Base-by-base conservation (phyloP, 2,113 vertebrate genomes). In the Chloropsis hardwickii region DNA sequence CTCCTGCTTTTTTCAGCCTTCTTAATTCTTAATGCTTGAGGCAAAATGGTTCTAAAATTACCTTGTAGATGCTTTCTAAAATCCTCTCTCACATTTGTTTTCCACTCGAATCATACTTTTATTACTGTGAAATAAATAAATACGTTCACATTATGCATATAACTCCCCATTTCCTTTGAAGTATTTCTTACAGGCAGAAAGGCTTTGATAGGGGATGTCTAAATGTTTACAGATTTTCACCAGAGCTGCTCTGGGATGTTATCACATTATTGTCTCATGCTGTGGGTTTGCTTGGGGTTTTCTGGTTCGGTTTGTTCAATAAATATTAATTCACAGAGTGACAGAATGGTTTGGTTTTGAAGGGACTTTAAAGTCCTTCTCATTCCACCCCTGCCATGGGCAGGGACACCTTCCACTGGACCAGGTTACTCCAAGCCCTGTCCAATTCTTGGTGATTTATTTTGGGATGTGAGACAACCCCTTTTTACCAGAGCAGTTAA, bases 111-210 rank as follows among this genome's bases (percentile, higher is more conserved):
- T 92, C 66, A 28, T 8, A 24, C 47, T 85, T 90, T 72, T 85
- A 94, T 85, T 84, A 19, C 73, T 47, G 80, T 88, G 62, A 95
- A 94, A 90, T 85, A 96, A 95, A 84, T 94, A 90, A 92, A 92
- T 86, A 27, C 29, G 31, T 90, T 88, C 48, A 23, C 65, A 90
- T 84, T 86, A 85, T 67, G 48, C 74, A 50, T 37, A 44, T 23
- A 91, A 72, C 31, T 44, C 57, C 44, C 9, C 37, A 6, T 85
- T 86, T 56, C 70, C 70, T 96, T 92, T 87, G 74, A 95, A 90
- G 67, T 74, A 6, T 80, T 92, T 95, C 73, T 85, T 39, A 45
- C 21, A 69, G 66, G 23, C 35, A 81, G 33, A 77, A 94, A 71
- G 29, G 5, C 56, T 92, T 92, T 87, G 84, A 53, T 72, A 57